These are phyloP conservation scores for Tribolium freemani DNA, from an alignment of 2,888 invertebrate genomes.

Conservation along the genomic window DNA sequence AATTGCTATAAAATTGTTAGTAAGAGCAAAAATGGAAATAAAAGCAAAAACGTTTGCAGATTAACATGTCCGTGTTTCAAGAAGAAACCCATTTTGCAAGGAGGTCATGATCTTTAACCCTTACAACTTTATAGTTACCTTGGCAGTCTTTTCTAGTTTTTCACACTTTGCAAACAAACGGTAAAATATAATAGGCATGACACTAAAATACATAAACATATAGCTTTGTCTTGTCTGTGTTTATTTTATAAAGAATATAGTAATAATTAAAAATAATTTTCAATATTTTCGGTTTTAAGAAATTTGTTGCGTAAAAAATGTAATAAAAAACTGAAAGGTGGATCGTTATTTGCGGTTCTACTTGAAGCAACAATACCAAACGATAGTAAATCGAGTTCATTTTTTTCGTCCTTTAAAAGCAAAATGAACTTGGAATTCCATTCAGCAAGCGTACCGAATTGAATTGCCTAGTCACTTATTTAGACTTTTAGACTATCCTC, in stretches of 20 bases:
- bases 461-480: conserved; percentile 27
- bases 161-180: background rate
- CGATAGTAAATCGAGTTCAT: conserved; percentile 19
- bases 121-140: background rate
- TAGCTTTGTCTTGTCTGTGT: background rate
- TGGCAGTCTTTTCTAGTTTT: background rate
- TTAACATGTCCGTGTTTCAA: background rate
- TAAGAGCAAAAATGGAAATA: background rate
- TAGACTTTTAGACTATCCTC: conserved; percentile 31
- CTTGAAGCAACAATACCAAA: background rate
- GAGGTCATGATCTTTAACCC: background rate
- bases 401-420: conserved; percentile 6
- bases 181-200: background rate
- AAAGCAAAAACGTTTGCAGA: background rate
- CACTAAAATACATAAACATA: too few relatives aligned
- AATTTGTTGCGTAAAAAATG: too few relatives aligned
- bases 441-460: conserved; percentile 8
- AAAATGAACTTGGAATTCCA: conserved; percentile 20
- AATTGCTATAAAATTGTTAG: too few relatives aligned
- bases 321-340: background rate
- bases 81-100: background rate
- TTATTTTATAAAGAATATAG: too few relatives aligned
- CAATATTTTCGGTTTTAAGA: too few relatives aligned
- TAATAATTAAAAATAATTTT: too few relatives aligned
- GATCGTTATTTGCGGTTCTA: background rate